These are phyloP conservation scores for Rattus rattus DNA, from an alignment of 2,113 vertebrate species.

Conservation along the genomic window DNA sequence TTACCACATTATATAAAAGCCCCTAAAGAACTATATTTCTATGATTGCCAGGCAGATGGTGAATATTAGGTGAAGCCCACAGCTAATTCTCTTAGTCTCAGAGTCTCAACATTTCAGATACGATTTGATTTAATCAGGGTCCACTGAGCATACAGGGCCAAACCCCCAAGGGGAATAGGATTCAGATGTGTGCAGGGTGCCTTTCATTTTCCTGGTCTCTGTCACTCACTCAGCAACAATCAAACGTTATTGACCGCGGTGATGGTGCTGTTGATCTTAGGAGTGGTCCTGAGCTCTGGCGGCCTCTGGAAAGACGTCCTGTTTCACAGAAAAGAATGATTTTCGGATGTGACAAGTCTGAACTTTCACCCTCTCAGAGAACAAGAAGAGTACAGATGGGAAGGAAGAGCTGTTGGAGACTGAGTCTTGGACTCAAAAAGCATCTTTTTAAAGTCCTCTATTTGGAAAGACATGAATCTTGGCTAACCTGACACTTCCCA, in stretches of 20 bases:
- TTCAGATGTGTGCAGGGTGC: constrained; percentile 39
- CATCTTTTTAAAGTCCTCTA: not conserved
- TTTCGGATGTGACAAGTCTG: constrained; percentile 54
- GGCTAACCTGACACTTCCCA: not conserved
- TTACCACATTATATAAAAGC: not conserved
- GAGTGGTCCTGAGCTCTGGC: constrained; percentile 3
- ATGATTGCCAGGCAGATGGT: not conserved
- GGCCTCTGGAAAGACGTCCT: constrained; percentile 29
- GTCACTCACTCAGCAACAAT: constrained; percentile 77
- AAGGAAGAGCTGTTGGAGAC: constrained; percentile 14
- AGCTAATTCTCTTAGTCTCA: constrained; percentile 13
- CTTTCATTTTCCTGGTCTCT: constrained; percentile 65
- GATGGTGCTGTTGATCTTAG: constrained; percentile 66
- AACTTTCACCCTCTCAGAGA: constrained; percentile 20
- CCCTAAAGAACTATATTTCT: not conserved
- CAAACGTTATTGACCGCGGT: constrained; percentile 73
- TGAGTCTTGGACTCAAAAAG: not conserved
- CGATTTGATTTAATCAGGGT: constrained; percentile 46
- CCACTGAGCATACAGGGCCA: not conserved
- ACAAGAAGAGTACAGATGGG: not conserved
- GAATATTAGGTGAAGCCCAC: not conserved
- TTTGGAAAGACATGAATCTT: not conserved
- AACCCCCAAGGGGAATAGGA: constrained; percentile 35
- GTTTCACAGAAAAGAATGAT: constrained; percentile 53
- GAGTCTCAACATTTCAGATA: constrained; percentile 9